phyloP scores from a whole-genome alignment of 2,113 vertebrate species.

The Gila orcuttii region DNA sequence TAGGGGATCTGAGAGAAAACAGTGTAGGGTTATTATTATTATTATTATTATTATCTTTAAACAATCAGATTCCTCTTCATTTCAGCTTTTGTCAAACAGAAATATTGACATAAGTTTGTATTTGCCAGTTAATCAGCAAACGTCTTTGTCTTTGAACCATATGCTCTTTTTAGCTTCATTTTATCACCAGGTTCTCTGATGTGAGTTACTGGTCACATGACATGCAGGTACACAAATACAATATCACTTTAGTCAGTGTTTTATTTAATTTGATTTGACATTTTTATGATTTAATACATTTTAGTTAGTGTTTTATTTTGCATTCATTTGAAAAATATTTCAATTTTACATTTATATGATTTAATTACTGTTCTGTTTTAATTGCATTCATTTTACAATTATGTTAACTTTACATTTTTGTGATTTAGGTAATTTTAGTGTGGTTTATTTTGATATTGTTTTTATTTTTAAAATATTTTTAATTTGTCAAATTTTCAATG shows the following conservation, averaged over 20 bases:
- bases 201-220: not conserved
- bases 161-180: too few species aligned
- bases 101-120: too few species aligned
- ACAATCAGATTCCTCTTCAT: too few species aligned
- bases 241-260: not conserved
- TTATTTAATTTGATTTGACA: not conserved
- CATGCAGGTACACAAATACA: not conserved
- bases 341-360: not conserved
- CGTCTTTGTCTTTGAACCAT: too few species aligned
- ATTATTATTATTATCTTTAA: too few species aligned
- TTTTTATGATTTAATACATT: not conserved
- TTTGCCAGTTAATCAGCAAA: too few species aligned
- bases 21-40: too few species aligned
- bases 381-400: not conserved
- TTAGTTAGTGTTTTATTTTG: not conserved
- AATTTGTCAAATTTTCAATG: not conserved
- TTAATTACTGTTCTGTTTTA: not conserved
- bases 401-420: not conserved
- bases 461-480: not conserved
- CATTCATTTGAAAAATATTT: not conserved
- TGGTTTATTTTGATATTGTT: too few species aligned
- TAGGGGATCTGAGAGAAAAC: too few species aligned
- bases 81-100: too few species aligned
- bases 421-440: not conserved
- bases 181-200: not conserved